A percentile compares a stretch with the other conserved stretches of the same genome.
Conservation (phyloP, 1,140 invertebrate genomes). For the Antheraea pernyi region DNA sequence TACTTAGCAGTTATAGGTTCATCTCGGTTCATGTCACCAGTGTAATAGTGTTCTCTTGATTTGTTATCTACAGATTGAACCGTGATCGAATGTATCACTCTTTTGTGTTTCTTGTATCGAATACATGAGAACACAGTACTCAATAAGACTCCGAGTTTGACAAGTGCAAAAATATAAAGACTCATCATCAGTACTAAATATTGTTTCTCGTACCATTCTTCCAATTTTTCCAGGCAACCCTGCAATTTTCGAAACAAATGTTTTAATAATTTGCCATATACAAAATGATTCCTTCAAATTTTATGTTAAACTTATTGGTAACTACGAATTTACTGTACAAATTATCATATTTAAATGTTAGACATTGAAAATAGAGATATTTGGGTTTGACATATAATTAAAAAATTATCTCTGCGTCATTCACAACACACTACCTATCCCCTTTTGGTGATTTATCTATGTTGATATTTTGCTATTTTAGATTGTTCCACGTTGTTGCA, state of each 20-base stretch:
- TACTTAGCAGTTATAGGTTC: conserved; percentile 70
- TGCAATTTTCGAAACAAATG: conserved; percentile 70
- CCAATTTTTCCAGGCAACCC: conserved; percentile 86
- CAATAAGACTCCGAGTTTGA: conserved; percentile 85
- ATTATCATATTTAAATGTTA: no score
- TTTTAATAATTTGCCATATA: neutral
- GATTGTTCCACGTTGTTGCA: no score
- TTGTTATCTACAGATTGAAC: conserved; percentile 59
- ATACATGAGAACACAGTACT: conserved; percentile 86
- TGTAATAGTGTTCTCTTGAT: conserved; percentile 69
- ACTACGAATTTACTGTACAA: no score
- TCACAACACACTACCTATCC: no score
- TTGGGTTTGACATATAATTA: no score
- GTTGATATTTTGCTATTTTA: no score
- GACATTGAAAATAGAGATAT: no score
- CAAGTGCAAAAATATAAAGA: conserved; percentile 82
- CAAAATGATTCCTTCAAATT: no score
- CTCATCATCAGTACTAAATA: conserved; percentile 85
- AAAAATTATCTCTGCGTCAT: no score
- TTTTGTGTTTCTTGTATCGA: conserved; percentile 65
- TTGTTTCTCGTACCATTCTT: conserved; percentile 89
- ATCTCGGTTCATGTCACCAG: conserved; percentile 43
- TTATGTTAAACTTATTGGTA: no score
- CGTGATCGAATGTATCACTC: conserved; percentile 56
- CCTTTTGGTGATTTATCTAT: no score